Evolutionary conservation across 2,888 invertebrate species (phyloP).

Genomic region (Alcis repandata): DNA sequence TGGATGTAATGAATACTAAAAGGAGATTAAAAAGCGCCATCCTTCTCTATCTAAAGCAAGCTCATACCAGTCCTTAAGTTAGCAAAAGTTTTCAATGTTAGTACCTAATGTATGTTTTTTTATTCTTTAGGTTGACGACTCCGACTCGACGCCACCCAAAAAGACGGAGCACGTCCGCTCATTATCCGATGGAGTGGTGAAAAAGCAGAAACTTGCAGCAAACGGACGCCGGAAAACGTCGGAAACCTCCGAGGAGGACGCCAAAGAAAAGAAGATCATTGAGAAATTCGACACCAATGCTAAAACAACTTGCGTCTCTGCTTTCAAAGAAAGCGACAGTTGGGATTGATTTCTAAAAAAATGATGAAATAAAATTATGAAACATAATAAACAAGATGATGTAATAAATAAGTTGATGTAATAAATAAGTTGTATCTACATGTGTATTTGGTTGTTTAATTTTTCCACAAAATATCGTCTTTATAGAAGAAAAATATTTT

Average conservation of each 20-base stretch:
- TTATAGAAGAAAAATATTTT: neutral
- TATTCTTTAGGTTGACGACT: conserved; percentile 64
- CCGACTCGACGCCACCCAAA: conserved; percentile 68
- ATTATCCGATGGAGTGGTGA: conserved; percentile 46
- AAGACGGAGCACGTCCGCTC: conserved; percentile 58
- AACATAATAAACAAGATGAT: neutral
- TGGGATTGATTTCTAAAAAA: conserved; percentile 70
- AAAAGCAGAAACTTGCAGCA: conserved; percentile 47
- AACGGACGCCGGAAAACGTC: conserved; percentile 59
- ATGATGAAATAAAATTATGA: conserved; percentile 48
- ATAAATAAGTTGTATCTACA: conserved; percentile 8
- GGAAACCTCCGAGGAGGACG: conserved; percentile 44
- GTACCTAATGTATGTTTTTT: conserved; percentile 3
- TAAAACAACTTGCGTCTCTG: conserved; percentile 65
- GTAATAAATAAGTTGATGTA: conserved; percentile 23
- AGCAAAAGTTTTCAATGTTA: neutral
- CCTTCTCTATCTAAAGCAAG: no score
- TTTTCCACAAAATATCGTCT: neutral
- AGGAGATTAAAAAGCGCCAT: no score
- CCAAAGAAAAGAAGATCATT: conserved; percentile 49
- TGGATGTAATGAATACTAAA: no score
- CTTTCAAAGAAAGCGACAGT: conserved; percentile 78
- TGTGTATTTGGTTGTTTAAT: conserved; percentile 4
- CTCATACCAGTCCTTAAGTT: no score
- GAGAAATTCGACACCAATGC: conserved; percentile 63